Conservation (phyloP, 2,888 invertebrate genomes). For the Eudemis profundana region DNA sequence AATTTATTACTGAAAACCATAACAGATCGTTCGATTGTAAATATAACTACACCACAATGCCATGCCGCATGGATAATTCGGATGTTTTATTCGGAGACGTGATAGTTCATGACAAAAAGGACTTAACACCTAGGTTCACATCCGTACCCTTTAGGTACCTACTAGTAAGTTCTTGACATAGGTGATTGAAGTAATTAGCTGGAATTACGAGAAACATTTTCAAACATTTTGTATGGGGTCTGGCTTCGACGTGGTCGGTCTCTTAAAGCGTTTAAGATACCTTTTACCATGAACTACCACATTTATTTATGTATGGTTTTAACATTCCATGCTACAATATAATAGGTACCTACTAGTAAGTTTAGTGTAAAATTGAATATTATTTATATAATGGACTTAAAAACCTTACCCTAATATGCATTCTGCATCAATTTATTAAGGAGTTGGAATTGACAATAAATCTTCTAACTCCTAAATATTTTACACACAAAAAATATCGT, state of each 20-base stretch:
- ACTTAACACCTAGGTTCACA: background rate
- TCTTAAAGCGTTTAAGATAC: background rate
- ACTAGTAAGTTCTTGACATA: too few species aligned
- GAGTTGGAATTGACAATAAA: too few species aligned
- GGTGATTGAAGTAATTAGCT: too few species aligned
- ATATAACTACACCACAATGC: conserved; percentile 35
- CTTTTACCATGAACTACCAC: conserved; percentile 7
- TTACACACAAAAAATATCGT: too few species aligned
- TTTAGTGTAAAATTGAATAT: conserved; percentile 23
- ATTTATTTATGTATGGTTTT: background rate
- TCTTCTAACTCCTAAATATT: too few species aligned
- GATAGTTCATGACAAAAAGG: conserved; percentile 4
- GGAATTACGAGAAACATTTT: too few species aligned
- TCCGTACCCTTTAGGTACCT: too few species aligned
- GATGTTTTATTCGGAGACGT: conserved; percentile 22
- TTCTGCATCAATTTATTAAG: conserved; percentile 9
- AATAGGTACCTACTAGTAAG: background rate
- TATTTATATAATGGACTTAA: conserved; percentile 28
- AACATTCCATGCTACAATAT: conserved; percentile 34
- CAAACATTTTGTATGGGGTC: too few species aligned
- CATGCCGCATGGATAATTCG: conserved; percentile 29
- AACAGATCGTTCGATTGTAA: conserved; percentile 54
- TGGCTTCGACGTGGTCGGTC: background rate
- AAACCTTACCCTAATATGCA: conserved; percentile 27
- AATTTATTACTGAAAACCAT: conserved; percentile 51